Percentiles rank a stretch among this genome's conserved stretches.
phyloP scores from a whole-genome alignment of 1,140 invertebrate genomes.

The Ctenoplectra terminalis region DNA sequence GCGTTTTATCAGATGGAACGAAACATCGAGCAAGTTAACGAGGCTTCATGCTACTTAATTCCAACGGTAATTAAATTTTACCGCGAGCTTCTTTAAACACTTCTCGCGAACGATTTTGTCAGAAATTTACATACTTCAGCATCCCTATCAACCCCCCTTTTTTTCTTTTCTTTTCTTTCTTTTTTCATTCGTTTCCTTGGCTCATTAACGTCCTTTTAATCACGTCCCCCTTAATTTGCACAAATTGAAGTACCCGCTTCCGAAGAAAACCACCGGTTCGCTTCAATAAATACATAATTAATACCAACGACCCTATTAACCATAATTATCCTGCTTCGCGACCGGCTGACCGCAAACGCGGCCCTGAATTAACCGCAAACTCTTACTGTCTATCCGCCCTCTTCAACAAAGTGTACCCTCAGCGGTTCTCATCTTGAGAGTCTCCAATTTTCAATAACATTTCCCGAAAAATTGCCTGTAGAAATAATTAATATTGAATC shows the following conservation, averaged over 20 bases:
- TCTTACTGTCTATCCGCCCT: constrained; percentile 15
- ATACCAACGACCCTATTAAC: constrained; percentile 52
- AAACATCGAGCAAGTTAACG: constrained; percentile 2
- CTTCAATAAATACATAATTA: constrained; percentile 51
- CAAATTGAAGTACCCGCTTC: constrained; percentile 27
- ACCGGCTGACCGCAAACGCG: neutral
- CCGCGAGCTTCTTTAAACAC: constrained; percentile 13
- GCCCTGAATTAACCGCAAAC: constrained; percentile 38
- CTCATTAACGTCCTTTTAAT: constrained; percentile 42
- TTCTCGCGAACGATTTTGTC: constrained; percentile 10
- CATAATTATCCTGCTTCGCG: constrained; percentile 45
- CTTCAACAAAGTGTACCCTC: constrained; percentile 21
- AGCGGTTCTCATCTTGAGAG: constrained; percentile 33
- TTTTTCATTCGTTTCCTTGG: neutral
- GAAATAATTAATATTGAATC: no score
- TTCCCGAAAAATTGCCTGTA: no score
- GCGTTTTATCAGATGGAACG: constrained; percentile 11
- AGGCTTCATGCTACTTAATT: neutral
- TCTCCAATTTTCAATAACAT: no score
- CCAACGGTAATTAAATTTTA: constrained; percentile 37
- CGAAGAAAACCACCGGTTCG: neutral
- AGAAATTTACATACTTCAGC: constrained; percentile 44
- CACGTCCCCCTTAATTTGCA: constrained; percentile 26
- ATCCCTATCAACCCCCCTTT: no score
- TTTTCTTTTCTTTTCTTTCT: no score